A percentile compares a stretch with the other conserved stretches of the same genome.
phyloP scores from a whole-genome alignment of 2,888 invertebrate genomes.

The Hipparchia sbordonii region DNA sequence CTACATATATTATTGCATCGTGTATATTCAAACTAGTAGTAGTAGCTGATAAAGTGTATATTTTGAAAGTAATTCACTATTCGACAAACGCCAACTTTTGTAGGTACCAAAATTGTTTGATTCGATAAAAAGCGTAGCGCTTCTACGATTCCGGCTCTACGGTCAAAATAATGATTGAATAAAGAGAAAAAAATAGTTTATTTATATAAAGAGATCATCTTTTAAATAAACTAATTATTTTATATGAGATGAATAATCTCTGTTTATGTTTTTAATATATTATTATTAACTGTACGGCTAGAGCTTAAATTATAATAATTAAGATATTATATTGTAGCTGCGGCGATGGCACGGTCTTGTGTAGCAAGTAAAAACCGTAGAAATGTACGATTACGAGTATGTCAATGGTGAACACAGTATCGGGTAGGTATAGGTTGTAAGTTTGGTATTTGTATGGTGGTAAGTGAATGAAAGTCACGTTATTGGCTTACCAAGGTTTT shows the following conservation, averaged over 20 bases:
- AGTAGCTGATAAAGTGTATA: not conserved
- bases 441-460: slow-evolving; percentile 15
- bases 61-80: not conserved
- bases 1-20: not conserved
- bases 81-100: not conserved
- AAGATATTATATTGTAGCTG: not conserved
- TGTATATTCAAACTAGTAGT: not conserved
- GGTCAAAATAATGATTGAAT: not conserved
- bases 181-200: not conserved
- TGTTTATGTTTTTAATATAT: too few species aligned
- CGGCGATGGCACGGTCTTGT: slow-evolving; percentile 11
- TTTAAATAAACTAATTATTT: too few species aligned
- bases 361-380: slow-evolving; percentile 16
- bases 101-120: not conserved
- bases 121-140: not conserved
- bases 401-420: slow-evolving; percentile 35
- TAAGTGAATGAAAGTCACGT: slow-evolving; percentile 33
- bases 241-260: too few species aligned
- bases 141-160: not conserved
- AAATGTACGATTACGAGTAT: slow-evolving; percentile 30
- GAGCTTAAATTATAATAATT: not conserved
- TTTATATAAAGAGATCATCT: not conserved
- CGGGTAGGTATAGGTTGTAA: slow-evolving; percentile 15
- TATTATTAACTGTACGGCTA: too few species aligned
- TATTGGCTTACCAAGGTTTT: slow-evolving; percentile 86